Conservation (phyloP, 2,113 vertebrate genomes). For the rat (Rattus norvegicus) region DNA sequence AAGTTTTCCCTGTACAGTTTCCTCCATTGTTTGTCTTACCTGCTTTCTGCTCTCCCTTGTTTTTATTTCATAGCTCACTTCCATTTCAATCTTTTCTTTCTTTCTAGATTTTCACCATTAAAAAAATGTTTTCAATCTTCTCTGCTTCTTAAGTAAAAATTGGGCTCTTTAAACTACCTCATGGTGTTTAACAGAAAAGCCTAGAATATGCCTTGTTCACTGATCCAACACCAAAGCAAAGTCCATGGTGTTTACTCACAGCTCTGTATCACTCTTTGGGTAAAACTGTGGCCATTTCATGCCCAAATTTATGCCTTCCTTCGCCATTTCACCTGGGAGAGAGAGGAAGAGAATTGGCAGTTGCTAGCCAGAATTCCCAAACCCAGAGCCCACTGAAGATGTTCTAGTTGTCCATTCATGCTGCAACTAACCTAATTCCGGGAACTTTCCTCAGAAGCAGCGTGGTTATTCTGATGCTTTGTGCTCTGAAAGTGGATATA, state of each 20-base stretch:
- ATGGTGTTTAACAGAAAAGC: neutral
- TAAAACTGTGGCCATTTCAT: neutral
- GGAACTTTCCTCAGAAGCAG: neutral
- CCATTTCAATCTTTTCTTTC: slow-evolving; percentile 5
- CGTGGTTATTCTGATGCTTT: neutral
- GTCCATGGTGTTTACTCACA: neutral
- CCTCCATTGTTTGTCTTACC: neutral
- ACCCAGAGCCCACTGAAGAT: neutral
- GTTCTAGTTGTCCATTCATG: neutral
- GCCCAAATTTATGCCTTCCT: neutral
- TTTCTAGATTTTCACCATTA: slow-evolving; percentile 35
- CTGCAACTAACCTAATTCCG: neutral
- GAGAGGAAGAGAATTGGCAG: neutral
- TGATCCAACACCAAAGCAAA: neutral
- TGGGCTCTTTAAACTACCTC: neutral
- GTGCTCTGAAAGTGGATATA: neutral
- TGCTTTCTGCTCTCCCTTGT: neutral
- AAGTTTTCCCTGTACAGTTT: neutral
- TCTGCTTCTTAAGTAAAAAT: neutral
- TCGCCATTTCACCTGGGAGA: neutral
- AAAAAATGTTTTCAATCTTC: neutral
- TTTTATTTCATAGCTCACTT: neutral
- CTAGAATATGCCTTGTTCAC: neutral
- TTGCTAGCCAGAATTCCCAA: neutral
- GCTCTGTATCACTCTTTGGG: neutral